Base-by-base conservation (phyloP, 2,888 invertebrate species). In the Luperina testacea region DNA sequence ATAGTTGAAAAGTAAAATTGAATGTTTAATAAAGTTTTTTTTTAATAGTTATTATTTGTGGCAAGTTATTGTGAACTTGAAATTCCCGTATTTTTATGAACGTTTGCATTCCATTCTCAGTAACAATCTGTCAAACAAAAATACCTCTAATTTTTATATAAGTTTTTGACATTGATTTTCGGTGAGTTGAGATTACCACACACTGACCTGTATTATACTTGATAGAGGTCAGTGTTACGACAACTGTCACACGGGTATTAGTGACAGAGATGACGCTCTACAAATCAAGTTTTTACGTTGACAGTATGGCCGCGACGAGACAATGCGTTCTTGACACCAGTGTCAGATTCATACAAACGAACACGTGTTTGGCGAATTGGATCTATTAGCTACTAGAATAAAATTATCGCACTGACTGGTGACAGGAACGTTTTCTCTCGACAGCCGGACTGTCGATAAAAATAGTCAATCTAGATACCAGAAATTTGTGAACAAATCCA, bases 401-500 rank as follows among this genome's bases (percentile, higher is more conserved):
- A 32, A 32, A 32, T 2, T 53, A 8, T 53, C 8, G 53, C 24
- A 53, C 20, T 53, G 20, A 53, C 53, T 20, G 53, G 20, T 53
- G 24, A 9, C 8, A 9, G 11, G 24, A 11, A 57, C 24, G 57
- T n/a, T n/a, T 57, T 24, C 24, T n/a, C 57, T 24, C 11, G 24
- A 57, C 24, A 9, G 1, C 8, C 24, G 57, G 3, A 3, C 57
- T 57, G 8, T 32, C 32, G 13, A 32, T 51, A 13, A 13, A 57
- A 24, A 64, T 17, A 76, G 9, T 45, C 57, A 72, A 48, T 11
- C 8, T 51, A 57, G 32, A 32, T 75, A 70, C 48, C 72, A 79
- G 65, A 80, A 17, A 78, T 74, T 64, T 74, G n/a, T 73, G 32
- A 80, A 63, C 9, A 20, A 57, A 74, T 38, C 64, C 59, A 63